Percentiles rank a stretch among this genome's conserved stretches.
These are phyloP conservation scores for Microctenopoma steveboyesi DNA, from an alignment of 2,797 vertebrate species.

Conservation along the genomic window DNA sequence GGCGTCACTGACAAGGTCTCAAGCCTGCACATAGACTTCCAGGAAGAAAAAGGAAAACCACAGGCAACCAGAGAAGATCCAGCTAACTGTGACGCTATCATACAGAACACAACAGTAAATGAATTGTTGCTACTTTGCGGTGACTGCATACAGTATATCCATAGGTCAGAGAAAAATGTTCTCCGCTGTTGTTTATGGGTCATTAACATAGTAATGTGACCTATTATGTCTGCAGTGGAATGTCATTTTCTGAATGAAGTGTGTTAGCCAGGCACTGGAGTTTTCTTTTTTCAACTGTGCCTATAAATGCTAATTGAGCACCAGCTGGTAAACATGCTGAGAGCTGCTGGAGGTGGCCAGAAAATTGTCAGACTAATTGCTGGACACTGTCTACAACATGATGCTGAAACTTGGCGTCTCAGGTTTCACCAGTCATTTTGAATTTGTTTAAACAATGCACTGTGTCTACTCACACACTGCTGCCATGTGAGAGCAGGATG, in stretches of 20 bases:
- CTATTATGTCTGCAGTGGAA: conserved; percentile 50
- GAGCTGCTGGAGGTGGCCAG: conserved; percentile 25
- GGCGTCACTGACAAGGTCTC: neutral
- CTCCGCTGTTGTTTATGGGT: conserved; percentile 36
- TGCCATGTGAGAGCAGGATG: neutral
- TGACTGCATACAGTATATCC: neutral
- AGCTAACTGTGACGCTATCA: neutral
- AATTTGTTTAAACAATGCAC: neutral
- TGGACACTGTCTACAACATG: neutral
- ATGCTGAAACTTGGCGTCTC: neutral
- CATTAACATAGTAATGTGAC: conserved; percentile 35
- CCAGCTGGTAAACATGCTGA: conserved; percentile 50
- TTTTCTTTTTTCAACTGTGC: conserved; percentile 39
- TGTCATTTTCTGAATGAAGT: conserved; percentile 53
- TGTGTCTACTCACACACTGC: neutral
- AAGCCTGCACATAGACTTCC: neutral
- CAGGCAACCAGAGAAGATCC: neutral
- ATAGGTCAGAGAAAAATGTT: conserved; percentile 3
- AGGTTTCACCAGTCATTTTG: neutral
- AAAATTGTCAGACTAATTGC: conserved; percentile 23
- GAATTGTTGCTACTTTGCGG: neutral
- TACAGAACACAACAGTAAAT: conserved; percentile 1
- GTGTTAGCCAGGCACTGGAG: conserved; percentile 10
- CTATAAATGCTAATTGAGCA: conserved; percentile 51
- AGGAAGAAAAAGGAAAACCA: neutral